Conservation (phyloP, 2,888 invertebrate species). For the Therioaphis trifolii region DNA sequence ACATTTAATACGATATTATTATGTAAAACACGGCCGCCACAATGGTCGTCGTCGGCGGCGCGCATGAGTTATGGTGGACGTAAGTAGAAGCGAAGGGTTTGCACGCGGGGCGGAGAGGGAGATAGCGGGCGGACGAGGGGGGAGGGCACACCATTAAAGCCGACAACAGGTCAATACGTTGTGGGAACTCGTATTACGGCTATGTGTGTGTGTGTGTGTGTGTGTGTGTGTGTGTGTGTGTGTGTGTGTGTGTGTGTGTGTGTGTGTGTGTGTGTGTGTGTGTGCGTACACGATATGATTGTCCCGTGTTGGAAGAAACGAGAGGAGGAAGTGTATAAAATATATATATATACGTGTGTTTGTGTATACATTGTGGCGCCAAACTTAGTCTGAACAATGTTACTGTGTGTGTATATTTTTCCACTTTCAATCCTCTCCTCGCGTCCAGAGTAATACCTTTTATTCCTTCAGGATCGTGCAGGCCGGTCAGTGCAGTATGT, state of each 20-base stretch:
- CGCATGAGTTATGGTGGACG: constrained; percentile 55
- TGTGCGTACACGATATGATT: constrained; percentile 26
- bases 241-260: background rate
- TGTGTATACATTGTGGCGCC: constrained; percentile 48
- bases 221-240: background rate
- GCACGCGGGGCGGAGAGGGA: background rate
- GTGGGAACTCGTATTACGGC: constrained; percentile 57
- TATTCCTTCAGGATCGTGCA: constrained; percentile 59
- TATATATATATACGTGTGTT: constrained; percentile 1
- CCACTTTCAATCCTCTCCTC: constrained; percentile 33
- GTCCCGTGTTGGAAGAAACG: constrained; percentile 31
- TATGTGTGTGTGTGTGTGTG: background rate
- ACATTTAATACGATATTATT: constrained; percentile 57
- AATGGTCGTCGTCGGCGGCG: constrained; percentile 39
- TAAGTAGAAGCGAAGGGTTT: constrained; percentile 42
- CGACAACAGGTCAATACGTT: constrained; percentile 60
- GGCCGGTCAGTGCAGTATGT: constrained; percentile 6
- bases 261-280: background rate
- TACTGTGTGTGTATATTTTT: constrained; percentile 4
- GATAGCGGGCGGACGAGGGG: background rate
- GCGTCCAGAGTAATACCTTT: constrained; percentile 44
- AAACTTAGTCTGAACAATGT: constrained; percentile 59
- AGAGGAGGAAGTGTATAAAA: constrained; percentile 1
- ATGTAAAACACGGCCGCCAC: constrained; percentile 46
- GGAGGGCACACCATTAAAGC: constrained; percentile 42